Percentiles rank a stretch among this genome's conserved stretches.
Conservation (phyloP, 2,797 vertebrate genomes). For the Neosilurus mollespiculum region DNA sequence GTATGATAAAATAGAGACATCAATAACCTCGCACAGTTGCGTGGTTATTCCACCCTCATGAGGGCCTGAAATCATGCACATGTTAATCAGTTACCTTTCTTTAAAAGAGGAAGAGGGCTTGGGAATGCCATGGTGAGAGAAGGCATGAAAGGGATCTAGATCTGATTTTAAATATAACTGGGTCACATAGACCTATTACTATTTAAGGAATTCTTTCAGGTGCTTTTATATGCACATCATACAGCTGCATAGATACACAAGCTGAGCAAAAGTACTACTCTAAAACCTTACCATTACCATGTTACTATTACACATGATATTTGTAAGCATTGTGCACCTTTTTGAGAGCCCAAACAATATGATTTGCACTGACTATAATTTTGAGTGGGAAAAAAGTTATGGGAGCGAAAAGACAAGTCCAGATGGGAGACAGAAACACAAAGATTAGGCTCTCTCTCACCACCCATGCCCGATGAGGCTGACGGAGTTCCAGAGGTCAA, state of each 20-base stretch:
- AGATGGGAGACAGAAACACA: slow-evolving; percentile 37
- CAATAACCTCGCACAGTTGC: slow-evolving; percentile 86
- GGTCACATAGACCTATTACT: slow-evolving; percentile 8
- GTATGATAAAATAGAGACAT: slow-evolving; percentile 84
- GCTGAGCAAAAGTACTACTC: slow-evolving; percentile 17
- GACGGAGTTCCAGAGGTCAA: slow-evolving; percentile 76
- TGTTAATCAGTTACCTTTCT: slow-evolving; percentile 67
- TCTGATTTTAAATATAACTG: neutral
- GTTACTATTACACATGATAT: neutral
- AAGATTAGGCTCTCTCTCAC: slow-evolving; percentile 84
- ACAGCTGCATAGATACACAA: slow-evolving; percentile 23
- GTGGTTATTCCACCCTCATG: slow-evolving; percentile 84
- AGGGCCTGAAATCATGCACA: slow-evolving; percentile 86
- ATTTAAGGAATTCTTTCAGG: slow-evolving; percentile 11
- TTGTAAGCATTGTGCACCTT: neutral
- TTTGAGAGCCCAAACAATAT: neutral
- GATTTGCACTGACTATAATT: slow-evolving; percentile 10
- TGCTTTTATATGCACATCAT: slow-evolving; percentile 5
- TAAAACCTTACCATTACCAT: neutral
- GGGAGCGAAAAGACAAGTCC: neutral
- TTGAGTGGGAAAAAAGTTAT: neutral
- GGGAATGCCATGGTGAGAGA: slow-evolving; percentile 93
- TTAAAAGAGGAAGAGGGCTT: slow-evolving; percentile 70
- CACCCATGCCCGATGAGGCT: slow-evolving; percentile 86
- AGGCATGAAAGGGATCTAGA: slow-evolving; percentile 67